Percentiles rank a stretch among this genome's conserved stretches.
Conservation (phyloP, 2,797 vertebrate species). For the Ctenosaura bakeri region DNA sequence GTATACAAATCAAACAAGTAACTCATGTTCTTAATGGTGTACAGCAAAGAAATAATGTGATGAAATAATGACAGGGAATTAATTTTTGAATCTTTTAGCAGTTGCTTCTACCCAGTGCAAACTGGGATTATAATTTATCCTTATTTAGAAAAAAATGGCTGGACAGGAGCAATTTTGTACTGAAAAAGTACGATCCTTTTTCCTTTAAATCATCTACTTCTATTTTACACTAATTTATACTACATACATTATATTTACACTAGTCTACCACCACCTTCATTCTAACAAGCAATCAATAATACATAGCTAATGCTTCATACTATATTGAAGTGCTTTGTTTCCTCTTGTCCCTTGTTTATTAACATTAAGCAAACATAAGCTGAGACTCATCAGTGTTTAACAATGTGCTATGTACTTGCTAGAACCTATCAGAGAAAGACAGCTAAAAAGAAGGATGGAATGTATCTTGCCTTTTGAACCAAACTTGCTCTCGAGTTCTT, state of each 20-base stretch:
- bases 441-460: not conserved
- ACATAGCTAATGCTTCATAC: not conserved
- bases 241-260: not conserved
- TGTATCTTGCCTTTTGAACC: not conserved
- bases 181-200: not conserved
- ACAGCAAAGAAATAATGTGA: not conserved
- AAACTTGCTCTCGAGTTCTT: not conserved
- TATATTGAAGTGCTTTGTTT: not conserved
- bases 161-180: not conserved
- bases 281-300: not conserved
- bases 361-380: not conserved
- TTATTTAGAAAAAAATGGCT: not conserved
- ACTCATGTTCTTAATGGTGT: too few species aligned
- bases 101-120: not conserved
- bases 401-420: not conserved
- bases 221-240: not conserved
- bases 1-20: too few species aligned
- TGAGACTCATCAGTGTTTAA: not conserved
- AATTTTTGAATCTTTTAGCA: not conserved
- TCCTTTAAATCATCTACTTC: not conserved
- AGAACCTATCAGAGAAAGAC: not conserved
- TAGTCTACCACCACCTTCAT: not conserved
- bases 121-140: not conserved
- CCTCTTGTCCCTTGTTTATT: not conserved
- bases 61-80: not conserved